Evolutionary conservation across 2,888 invertebrate genomes (phyloP).

Genomic region (Lasioglossum calceatum): DNA sequence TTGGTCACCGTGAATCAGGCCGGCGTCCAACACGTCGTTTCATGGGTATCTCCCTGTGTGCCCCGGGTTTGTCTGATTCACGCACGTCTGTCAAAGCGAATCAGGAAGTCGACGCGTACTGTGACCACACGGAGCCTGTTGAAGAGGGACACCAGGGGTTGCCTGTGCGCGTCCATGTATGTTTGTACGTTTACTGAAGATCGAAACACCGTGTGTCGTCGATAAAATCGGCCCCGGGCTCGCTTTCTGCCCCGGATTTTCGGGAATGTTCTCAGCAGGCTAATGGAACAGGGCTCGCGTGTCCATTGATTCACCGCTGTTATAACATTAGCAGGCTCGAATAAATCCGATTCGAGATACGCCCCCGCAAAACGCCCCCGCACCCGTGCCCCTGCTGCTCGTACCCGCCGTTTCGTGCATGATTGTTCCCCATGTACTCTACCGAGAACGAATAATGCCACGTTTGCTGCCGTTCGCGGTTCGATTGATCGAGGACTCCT

Average conservation of each 20-base stretch:
- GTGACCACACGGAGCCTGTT: constrained; percentile 44
- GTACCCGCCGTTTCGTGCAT: not conserved
- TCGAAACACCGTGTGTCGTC: constrained; percentile 60
- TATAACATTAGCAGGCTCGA: constrained; percentile 26
- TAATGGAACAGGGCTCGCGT: constrained; percentile 16
- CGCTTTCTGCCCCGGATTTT: constrained; percentile 49
- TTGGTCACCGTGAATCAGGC: constrained; percentile 71
- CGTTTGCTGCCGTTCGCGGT: not conserved
- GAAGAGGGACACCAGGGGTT: constrained; percentile 31
- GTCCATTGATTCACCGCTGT: constrained; percentile 27
- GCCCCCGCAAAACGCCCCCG: not conserved
- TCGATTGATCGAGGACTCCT: not conserved
- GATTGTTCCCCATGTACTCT: not conserved
- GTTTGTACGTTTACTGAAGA: constrained; percentile 63
- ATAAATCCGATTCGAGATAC: constrained; percentile 23
- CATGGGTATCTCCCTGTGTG: constrained; percentile 64
- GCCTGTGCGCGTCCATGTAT: not conserved
- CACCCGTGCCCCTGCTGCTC: not conserved
- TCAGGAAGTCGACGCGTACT: constrained; percentile 67
- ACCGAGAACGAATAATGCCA: not conserved
- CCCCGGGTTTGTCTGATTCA: constrained; percentile 71
- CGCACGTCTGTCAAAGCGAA: constrained; percentile 73
- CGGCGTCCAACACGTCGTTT: constrained; percentile 69
- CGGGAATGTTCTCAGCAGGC: constrained; percentile 25
- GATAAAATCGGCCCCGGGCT: constrained; percentile 39